Evolutionary conservation across 30 jellyfish, hydroid and myxozoan species (phyloP), one percentile per base, ranked within the genome.

Genomic region (Cassiopea xamachana): DNA sequence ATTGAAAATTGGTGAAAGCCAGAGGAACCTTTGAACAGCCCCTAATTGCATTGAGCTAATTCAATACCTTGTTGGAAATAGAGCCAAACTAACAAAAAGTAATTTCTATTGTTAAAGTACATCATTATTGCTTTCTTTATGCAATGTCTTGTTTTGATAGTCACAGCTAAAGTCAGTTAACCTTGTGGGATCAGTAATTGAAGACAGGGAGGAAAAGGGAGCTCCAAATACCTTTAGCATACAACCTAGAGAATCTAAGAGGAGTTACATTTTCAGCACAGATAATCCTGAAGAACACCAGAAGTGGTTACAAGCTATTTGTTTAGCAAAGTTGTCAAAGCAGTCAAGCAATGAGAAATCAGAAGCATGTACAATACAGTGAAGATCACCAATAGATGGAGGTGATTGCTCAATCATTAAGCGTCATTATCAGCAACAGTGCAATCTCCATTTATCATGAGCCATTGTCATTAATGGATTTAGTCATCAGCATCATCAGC

Each of bases 311-410:
- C 91, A 89, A 46, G 91, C 90, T 18, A 16, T 89, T 8, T 89
- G 92, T 46, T 39, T 89, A 3, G 96, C 96, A 51, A 89, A 77
- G 55, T 60, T 89, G 45, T 60, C 90, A 62, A 72, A 62, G 12
- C 51, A 48, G 13, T 27, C 89, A 62, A 80, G 64, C 18, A 39
- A 27, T 62, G 89, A 89, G 68, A 81, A 81, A 47, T 89, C 96
- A 27, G 96, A 89, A 74, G 92, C 96, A 7, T 89, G 96, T 67
- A 55, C 48, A 47, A 73, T 89, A 1, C 96, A 89, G 49, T 89
- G 79, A 89, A 45, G 46, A n/a, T 27, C 39, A 27, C 39, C 39
- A 27, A 27, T 27, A 27, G 39, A 27, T 27, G 39, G 39, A 27
- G 39, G 39, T 27, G 39, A 27, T 27, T 27, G 39, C 39, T 27